These are phyloP conservation scores for Siniperca undulata DNA, from an alignment of 2,797 vertebrate species.

Conservation along the genomic window DNA sequence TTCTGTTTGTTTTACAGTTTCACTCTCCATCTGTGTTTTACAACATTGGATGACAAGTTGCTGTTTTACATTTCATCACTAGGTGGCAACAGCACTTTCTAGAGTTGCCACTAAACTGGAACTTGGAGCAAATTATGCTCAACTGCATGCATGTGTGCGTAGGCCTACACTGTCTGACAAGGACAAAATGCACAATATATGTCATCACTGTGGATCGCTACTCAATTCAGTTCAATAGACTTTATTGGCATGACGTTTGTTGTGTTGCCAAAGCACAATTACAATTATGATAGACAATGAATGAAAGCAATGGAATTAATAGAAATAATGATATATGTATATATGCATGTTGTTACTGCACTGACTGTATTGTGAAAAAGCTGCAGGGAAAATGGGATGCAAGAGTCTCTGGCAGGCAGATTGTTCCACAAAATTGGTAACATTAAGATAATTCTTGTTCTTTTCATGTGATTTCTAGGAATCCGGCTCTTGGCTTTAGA, in stretches of 20 bases:
- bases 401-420: slow-evolving; percentile 25
- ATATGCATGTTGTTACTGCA: background rate
- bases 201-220: slow-evolving; percentile 17
- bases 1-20: slow-evolving; percentile 65
- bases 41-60: slow-evolving; percentile 27
- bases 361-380: slow-evolving; percentile 5
- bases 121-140: background rate
- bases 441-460: slow-evolving; percentile 29
- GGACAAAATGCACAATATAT: slow-evolving; percentile 30
- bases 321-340: too few relatives aligned
- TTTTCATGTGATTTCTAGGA: slow-evolving; percentile 46
- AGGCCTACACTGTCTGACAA: background rate
- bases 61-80: slow-evolving; percentile 59
- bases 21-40: slow-evolving; percentile 41
- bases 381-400: background rate
- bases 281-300: too few relatives aligned
- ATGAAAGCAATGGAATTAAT: too few relatives aligned
- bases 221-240: background rate
- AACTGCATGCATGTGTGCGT: background rate
- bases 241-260: too few relatives aligned
- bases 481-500: slow-evolving; percentile 20
- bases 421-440: slow-evolving; percentile 20
- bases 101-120: background rate
- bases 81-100: slow-evolving; percentile 68
- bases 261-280: too few relatives aligned